Conservation (phyloP, 2,797 vertebrate species). For the Odontamblyopus lacepedii region DNA sequence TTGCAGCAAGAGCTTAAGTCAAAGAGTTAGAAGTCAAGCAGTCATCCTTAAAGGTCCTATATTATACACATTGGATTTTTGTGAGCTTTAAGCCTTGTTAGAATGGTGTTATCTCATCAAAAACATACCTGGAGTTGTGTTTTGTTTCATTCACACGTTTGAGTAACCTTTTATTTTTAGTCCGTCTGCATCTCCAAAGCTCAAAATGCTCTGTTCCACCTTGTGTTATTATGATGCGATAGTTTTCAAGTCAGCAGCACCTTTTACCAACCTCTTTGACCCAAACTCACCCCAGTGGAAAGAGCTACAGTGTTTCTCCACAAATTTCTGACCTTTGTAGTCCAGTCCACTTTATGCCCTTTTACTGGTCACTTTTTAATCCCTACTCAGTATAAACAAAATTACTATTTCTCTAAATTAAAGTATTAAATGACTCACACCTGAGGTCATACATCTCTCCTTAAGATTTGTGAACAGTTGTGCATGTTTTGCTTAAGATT, state of each 20-base stretch:
- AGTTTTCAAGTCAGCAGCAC: too few relatives aligned
- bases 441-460: slow-evolving; percentile 17
- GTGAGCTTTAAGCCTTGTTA: too few relatives aligned
- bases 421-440: slow-evolving; percentile 11
- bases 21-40: background rate
- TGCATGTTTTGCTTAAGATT: slow-evolving; percentile 11
- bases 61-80: too few relatives aligned
- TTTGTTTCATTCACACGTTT: too few relatives aligned
- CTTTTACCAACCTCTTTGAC: too few relatives aligned
- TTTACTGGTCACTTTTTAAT: background rate
- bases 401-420: background rate
- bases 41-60: background rate
- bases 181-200: too few relatives aligned
- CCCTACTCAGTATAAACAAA: background rate
- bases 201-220: too few relatives aligned
- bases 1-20: background rate
- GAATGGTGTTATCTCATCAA: too few relatives aligned
- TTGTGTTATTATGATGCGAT: too few relatives aligned
- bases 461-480: slow-evolving; percentile 48
- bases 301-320: background rate
- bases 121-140: too few relatives aligned
- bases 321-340: background rate
- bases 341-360: background rate
- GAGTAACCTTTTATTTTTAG: too few relatives aligned
- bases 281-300: background rate